A percentile compares a stretch with the other conserved stretches of the same genome.
Evolutionary conservation across 2,113 vertebrate genomes (phyloP).

Genomic region (Cervus canadensis): DNA sequence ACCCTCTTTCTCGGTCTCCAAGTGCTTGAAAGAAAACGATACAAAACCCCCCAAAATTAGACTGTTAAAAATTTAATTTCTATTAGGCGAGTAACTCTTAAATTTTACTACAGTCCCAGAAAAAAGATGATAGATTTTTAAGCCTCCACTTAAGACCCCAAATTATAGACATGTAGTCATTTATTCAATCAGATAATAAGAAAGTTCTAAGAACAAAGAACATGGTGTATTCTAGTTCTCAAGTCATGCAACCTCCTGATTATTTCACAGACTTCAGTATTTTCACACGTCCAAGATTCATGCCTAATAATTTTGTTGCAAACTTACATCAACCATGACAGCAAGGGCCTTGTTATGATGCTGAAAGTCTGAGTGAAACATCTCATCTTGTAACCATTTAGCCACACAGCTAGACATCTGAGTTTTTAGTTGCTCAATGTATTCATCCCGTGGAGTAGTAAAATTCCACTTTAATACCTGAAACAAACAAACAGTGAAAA

Average conservation of each 20-base stretch:
- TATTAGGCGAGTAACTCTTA: not conserved
- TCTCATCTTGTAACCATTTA: constrained; percentile 96
- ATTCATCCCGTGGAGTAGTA: constrained; percentile 94
- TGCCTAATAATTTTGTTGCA: not conserved
- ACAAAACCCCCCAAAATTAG: constrained; percentile 10
- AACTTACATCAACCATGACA: constrained; percentile 94
- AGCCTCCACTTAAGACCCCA: not conserved
- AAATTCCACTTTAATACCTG: constrained; percentile 99
- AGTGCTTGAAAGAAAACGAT: constrained; percentile 81
- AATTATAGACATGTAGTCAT: not conserved
- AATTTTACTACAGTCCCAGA: not conserved
- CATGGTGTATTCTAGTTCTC: not conserved
- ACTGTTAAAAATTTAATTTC: not conserved
- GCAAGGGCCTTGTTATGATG: constrained; percentile 95
- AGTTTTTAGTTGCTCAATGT: constrained; percentile 95
- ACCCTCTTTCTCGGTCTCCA: constrained; percentile 94
- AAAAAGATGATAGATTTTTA: not conserved
- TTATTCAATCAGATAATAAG: not conserved
- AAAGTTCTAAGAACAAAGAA: not conserved
- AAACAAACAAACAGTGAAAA: not conserved
- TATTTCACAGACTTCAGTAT: not conserved
- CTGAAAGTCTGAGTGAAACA: constrained; percentile 98
- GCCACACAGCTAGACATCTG: constrained; percentile 96
- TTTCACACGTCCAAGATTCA: not conserved
- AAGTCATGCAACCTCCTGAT: not conserved